Evolutionary conservation across 2,797 vertebrate genomes (phyloP).

Genomic region (Arnoldichthys spilopterus): DNA sequence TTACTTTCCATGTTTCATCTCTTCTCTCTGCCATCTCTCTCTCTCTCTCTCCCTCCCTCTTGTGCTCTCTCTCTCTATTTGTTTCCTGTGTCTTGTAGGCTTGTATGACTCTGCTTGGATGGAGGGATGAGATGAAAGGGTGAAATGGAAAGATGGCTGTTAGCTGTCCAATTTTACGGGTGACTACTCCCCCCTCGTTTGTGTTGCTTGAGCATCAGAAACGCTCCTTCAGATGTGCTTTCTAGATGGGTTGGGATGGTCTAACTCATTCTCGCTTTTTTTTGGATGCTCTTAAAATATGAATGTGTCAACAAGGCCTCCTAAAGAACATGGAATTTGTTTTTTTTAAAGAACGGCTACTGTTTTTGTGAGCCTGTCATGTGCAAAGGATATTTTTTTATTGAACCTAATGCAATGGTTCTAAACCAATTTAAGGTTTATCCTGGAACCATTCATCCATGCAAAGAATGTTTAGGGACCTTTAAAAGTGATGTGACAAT

Average conservation of each 20-base stretch:
- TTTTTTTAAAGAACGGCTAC: too few species aligned
- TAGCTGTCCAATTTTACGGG: conserved; percentile 80
- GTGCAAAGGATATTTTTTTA: too few species aligned
- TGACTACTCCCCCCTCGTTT: conserved; percentile 61
- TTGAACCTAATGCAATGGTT: background rate
- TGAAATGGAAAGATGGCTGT: conserved; percentile 42
- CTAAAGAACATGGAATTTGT: too few species aligned
- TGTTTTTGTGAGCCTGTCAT: too few species aligned
- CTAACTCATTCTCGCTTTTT: background rate
- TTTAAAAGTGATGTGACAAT: too few species aligned
- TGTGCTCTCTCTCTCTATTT: conserved; percentile 7
- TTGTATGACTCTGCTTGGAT: conserved; percentile 71
- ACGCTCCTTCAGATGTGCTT: conserved; percentile 50
- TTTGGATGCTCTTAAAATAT: background rate
- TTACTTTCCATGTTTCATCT: conserved; percentile 54
- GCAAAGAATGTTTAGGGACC: background rate
- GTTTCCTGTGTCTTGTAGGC: conserved; percentile 63
- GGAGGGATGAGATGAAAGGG: conserved; percentile 66
- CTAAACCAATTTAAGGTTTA: background rate
- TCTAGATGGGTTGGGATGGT: conserved; percentile 21
- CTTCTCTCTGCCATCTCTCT: conserved; percentile 36
- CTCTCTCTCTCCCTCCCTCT: conserved; percentile 44
- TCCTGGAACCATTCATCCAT: background rate
- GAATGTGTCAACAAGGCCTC: background rate
- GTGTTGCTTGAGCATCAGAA: conserved; percentile 26